Conservation (phyloP, 2,888 invertebrate genomes). For the Brachypalpus laphriformis region DNA sequence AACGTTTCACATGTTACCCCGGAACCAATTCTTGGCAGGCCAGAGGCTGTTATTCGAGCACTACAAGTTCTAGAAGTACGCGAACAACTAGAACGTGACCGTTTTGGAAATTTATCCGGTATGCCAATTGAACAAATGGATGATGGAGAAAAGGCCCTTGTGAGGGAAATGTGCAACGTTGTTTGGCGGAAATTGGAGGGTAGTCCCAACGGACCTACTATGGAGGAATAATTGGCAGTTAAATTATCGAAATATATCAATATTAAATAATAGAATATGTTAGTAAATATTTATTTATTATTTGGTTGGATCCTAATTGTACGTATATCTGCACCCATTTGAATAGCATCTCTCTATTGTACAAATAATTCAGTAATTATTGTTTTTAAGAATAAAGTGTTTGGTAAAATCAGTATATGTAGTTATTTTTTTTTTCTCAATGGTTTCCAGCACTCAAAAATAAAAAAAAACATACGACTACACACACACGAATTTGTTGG, state of each 20-base stretch:
- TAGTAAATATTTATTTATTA: slow-evolving; percentile 32
- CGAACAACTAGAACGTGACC: slow-evolving; percentile 91
- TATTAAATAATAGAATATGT: background rate
- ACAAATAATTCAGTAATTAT: slow-evolving; percentile 1
- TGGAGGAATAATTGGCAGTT: slow-evolving; percentile 45
- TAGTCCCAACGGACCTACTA: slow-evolving; percentile 86
- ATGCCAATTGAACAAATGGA: slow-evolving; percentile 86
- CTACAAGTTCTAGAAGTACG: slow-evolving; percentile 95
- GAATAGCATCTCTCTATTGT: background rate
- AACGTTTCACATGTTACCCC: slow-evolving; percentile 76
- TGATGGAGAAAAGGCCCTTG: slow-evolving; percentile 95
- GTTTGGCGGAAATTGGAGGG: slow-evolving; percentile 96
- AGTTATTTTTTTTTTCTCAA: background rate
- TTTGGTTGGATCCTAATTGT: background rate
- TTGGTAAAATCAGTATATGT: background rate
- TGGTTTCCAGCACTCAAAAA: too few species aligned
- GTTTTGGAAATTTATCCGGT: slow-evolving; percentile 82
- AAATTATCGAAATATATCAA: background rate
- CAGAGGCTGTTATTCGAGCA: slow-evolving; percentile 96
- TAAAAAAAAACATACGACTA: too few species aligned
- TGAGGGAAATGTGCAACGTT: slow-evolving; percentile 98
- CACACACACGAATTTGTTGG: too few species aligned
- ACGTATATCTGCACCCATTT: background rate
- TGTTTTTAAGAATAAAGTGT: slow-evolving; percentile 5
- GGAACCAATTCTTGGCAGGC: slow-evolving; percentile 86